Conservation (phyloP, 2,888 invertebrate species). For the Anodontia alba region DNA sequence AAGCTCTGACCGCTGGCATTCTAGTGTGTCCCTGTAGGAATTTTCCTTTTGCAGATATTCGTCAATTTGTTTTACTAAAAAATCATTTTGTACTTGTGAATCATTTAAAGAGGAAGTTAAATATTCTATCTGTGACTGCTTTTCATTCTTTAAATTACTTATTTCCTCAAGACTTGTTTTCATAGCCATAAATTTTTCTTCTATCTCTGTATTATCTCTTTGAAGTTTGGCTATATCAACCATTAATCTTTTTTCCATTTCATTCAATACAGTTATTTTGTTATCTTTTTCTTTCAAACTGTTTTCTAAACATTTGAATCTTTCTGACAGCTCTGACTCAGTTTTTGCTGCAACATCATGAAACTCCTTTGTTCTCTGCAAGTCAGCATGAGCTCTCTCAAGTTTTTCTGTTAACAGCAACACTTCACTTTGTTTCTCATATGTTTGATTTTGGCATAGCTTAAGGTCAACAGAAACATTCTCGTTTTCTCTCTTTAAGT, state of each 20-base stretch:
- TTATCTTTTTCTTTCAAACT: constrained; percentile 48
- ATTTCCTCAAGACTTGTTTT: constrained; percentile 49
- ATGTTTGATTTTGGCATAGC: constrained; percentile 46
- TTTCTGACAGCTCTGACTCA: constrained; percentile 55
- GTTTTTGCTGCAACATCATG: constrained; percentile 52
- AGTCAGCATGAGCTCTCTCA: constrained; percentile 41
- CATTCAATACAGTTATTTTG: constrained; percentile 48
- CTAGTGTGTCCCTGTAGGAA: constrained; percentile 21
- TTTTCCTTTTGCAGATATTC: constrained; percentile 26
- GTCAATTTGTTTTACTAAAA: constrained; percentile 32
- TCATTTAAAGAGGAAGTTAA: constrained; percentile 31
- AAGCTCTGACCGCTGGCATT: constrained; percentile 28
- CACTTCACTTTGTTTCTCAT: constrained; percentile 60
- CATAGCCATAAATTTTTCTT: constrained; percentile 42
- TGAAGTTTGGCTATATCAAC: constrained; percentile 52
- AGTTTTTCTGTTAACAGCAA: constrained; percentile 50
- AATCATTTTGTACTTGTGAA: constrained; percentile 41
- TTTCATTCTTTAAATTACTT: constrained; percentile 21
- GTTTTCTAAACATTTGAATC: constrained; percentile 51
- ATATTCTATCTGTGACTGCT: constrained; percentile 45
- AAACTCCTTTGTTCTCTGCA: constrained; percentile 56
- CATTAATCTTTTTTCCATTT: constrained; percentile 46
- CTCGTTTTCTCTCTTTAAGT: constrained; percentile 34
- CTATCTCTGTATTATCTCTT: constrained; percentile 44
- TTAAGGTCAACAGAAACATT: constrained; percentile 35